Evolutionary conservation across 1,140 invertebrate genomes (phyloP).

Genomic region (Drosophila nigrodunni): DNA sequence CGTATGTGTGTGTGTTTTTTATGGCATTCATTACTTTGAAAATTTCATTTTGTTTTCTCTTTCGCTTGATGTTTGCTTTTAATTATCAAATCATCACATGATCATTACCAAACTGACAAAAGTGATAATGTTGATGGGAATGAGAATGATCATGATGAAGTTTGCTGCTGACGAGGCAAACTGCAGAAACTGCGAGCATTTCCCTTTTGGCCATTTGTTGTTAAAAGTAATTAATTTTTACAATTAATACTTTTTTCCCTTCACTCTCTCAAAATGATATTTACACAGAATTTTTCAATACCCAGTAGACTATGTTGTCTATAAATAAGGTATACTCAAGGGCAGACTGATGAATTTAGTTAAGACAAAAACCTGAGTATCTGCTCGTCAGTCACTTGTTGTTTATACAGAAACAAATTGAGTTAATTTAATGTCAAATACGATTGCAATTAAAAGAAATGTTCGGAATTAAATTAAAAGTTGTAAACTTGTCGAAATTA

Average conservation of each 20-base stretch:
- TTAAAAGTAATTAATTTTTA: conserved; percentile 60
- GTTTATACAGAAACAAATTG: neutral
- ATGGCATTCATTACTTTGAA: conserved; percentile 61
- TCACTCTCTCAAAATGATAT: conserved; percentile 41
- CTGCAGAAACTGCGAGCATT: conserved; percentile 17
- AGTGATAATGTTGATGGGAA: conserved; percentile 48
- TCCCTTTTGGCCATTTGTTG: conserved; percentile 42
- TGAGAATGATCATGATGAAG: conserved; percentile 24
- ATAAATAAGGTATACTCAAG: neutral
- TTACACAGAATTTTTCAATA: conserved; percentile 48
- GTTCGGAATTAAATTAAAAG: conserved; percentile 16
- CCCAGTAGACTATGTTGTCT: neutral
- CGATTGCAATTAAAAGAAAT: conserved; percentile 22
- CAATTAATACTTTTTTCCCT: conserved; percentile 36
- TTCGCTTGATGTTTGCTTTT: conserved; percentile 75
- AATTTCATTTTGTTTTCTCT: conserved; percentile 57
- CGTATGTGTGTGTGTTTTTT: conserved; percentile 47
- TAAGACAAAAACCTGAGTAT: conserved; percentile 4
- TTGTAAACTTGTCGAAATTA: conserved; percentile 12
- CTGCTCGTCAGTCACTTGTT: neutral
- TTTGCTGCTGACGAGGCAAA: conserved; percentile 9
- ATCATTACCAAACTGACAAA: conserved; percentile 69
- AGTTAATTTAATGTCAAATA: conserved; percentile 36
- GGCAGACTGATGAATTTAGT: neutral
- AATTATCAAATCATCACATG: conserved; percentile 81